Evolutionary conservation across 2,888 invertebrate genomes (phyloP).

Genomic region (Leucophora obtusa): DNA sequence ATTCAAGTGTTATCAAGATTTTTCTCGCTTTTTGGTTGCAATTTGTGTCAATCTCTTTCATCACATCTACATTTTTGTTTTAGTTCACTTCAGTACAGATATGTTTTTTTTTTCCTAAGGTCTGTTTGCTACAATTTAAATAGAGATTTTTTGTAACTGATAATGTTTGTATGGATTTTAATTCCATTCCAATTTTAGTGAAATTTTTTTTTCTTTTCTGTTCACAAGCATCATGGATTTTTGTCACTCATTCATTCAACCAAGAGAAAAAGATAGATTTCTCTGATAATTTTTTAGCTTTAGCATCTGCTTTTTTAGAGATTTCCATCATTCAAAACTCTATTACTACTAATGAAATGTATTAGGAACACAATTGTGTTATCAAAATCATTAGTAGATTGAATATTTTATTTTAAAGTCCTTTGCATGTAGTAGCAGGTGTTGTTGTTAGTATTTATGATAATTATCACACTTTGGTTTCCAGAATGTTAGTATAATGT

Average conservation of each 20-base stretch:
- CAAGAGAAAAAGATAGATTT: slow-evolving; percentile 28
- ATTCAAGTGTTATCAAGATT: slow-evolving; percentile 70
- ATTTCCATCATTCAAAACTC: slow-evolving; percentile 17
- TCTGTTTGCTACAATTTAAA: slow-evolving; percentile 56
- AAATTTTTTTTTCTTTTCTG: not conserved
- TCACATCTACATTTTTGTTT: slow-evolving; percentile 50
- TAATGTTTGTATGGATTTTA: slow-evolving; percentile 53
- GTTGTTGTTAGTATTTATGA: slow-evolving; percentile 6
- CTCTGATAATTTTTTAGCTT: slow-evolving; percentile 50
- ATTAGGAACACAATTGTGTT: not conserved
- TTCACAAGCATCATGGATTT: slow-evolving; percentile 30
- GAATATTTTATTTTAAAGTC: not conserved
- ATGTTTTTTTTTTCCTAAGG: slow-evolving; percentile 39
- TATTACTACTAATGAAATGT: not conserved
- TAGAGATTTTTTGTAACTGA: slow-evolving; percentile 56
- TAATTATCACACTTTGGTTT: slow-evolving; percentile 28
- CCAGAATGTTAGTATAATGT: not conserved
- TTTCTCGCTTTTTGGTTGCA: slow-evolving; percentile 69
- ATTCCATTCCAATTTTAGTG: slow-evolving; percentile 49
- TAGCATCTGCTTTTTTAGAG: slow-evolving; percentile 67
- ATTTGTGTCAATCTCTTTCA: slow-evolving; percentile 63
- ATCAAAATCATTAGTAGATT: slow-evolving; percentile 24
- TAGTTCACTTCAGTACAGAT: slow-evolving; percentile 32
- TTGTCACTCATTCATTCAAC: slow-evolving; percentile 45
- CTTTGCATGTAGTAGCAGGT: slow-evolving; percentile 30